Evolutionary conservation across 2,888 invertebrate genomes (phyloP).

Genomic region (Suillia variegata): DNA sequence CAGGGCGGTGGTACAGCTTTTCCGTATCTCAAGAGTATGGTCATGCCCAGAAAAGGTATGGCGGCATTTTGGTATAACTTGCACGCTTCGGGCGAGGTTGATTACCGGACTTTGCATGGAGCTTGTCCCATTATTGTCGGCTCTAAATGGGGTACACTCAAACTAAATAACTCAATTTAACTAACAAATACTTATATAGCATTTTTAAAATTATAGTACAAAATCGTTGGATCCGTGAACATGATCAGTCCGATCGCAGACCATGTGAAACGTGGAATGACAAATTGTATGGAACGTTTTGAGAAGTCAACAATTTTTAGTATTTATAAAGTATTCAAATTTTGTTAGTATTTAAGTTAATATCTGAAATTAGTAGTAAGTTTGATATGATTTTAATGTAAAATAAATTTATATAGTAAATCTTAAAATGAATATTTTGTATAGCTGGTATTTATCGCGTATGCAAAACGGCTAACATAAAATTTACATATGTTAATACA

Average conservation of each 20-base stretch:
- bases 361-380: too few species aligned
- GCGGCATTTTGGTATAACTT: slow-evolving; percentile 96
- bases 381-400: too few species aligned
- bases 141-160: slow-evolving; percentile 87
- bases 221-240: slow-evolving; percentile 89
- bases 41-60: slow-evolving; percentile 58
- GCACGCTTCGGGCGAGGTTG: slow-evolving; percentile 86
- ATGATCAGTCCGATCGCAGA: slow-evolving; percentile 76
- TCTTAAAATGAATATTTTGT: too few species aligned
- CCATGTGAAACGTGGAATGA: slow-evolving; percentile 65
- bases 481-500: too few species aligned
- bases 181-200: neutral
- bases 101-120: slow-evolving; percentile 86
- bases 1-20: slow-evolving; percentile 99
- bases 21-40: slow-evolving; percentile 81
- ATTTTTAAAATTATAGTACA: slow-evolving; percentile 64
- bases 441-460: too few species aligned
- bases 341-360: neutral
- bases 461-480: too few species aligned
- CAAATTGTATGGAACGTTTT: neutral
- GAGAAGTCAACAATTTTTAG: neutral
- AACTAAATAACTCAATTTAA: too few species aligned
- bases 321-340: too few species aligned
- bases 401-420: too few species aligned
- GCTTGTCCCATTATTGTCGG: slow-evolving; percentile 95